phyloP scores from a whole-genome alignment of 2,113 vertebrate genomes.

The Ariopsis seemanni region DNA sequence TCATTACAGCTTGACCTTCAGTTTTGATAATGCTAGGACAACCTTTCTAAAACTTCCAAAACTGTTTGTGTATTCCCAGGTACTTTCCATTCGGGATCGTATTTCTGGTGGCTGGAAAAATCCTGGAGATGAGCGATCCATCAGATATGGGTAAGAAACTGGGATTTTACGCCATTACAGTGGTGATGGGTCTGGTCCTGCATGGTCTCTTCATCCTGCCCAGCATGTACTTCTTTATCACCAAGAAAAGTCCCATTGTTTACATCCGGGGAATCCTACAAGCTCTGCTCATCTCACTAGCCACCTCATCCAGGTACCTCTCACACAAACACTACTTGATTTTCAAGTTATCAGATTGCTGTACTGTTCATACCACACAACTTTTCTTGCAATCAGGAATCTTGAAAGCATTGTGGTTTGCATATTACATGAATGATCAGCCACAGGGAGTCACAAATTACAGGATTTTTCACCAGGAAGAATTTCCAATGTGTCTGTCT shows the following conservation, averaged over 20 bases:
- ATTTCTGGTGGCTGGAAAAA: slow-evolving; percentile 96
- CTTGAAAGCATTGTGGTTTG: no score
- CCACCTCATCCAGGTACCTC: slow-evolving; percentile 92
- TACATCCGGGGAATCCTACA: slow-evolving; percentile 97
- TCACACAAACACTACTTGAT: neutral
- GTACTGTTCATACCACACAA: neutral
- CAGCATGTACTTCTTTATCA: slow-evolving; percentile 94
- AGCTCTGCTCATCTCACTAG: slow-evolving; percentile 93
- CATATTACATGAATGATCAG: no score
- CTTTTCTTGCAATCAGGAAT: no score
- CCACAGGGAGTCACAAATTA: no score
- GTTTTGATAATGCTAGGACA: neutral
- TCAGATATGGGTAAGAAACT: slow-evolving; percentile 91
- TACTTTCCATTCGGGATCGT: slow-evolving; percentile 98
- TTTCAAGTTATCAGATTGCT: no score
- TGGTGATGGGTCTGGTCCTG: slow-evolving; percentile 90
- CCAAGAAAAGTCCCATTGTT: slow-evolving; percentile 95
- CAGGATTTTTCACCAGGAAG: no score
- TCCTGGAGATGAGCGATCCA: slow-evolving; percentile 96
- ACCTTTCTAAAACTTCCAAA: neutral
- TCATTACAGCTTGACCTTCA: neutral
- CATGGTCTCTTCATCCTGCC: slow-evolving; percentile 93
- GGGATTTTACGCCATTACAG: slow-evolving; percentile 92
- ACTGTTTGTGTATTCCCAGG: slow-evolving; percentile 65
- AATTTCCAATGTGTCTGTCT: no score